A percentile compares a stretch with the other conserved stretches of the same genome.
These are phyloP conservation scores for Meloidogyne chitwoodi DNA, from an alignment of 1,140 invertebrate species.

Conservation along the genomic window DNA sequence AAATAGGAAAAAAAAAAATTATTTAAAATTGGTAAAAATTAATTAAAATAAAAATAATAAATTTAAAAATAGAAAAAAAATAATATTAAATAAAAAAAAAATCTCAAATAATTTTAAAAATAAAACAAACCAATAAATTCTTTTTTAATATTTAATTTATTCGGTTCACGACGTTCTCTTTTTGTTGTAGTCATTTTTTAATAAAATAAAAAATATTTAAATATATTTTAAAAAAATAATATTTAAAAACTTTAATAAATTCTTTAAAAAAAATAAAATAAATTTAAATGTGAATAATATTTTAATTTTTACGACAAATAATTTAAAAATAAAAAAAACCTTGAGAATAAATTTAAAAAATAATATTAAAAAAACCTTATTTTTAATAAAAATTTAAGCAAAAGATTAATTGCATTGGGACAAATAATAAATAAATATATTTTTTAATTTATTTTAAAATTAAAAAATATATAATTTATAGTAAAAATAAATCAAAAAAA, in stretches of 20 bases:
- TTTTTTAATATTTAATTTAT: conserved; percentile 21
- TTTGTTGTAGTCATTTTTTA: background rate
- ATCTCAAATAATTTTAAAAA: background rate
- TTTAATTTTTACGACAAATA: too few relatives aligned
- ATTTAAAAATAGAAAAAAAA: background rate
- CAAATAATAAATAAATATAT: too few relatives aligned
- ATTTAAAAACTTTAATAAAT: too few relatives aligned
- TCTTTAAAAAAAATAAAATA: too few relatives aligned
- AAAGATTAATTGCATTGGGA: background rate
- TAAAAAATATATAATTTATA: background rate
- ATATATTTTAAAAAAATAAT: background rate
- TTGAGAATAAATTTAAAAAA: too few relatives aligned
- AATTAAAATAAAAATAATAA: background rate
- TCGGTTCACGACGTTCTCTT: conserved; percentile 18
- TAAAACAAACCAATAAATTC: conserved; percentile 23
- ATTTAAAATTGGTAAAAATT: background rate
- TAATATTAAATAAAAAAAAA: background rate
- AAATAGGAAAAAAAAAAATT: background rate
- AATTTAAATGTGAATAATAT: too few relatives aligned
- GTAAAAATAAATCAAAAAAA: background rate
- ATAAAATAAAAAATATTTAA: background rate
- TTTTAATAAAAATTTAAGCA: too few relatives aligned
- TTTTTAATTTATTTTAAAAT: too few relatives aligned
- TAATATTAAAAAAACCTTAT: too few relatives aligned
- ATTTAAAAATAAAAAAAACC: too few relatives aligned